Percentiles rank a stretch among this genome's conserved stretches.
These are phyloP conservation scores for Drosophila lacertosa DNA, from an alignment of 1,140 invertebrate genomes.

Conservation along the genomic window DNA sequence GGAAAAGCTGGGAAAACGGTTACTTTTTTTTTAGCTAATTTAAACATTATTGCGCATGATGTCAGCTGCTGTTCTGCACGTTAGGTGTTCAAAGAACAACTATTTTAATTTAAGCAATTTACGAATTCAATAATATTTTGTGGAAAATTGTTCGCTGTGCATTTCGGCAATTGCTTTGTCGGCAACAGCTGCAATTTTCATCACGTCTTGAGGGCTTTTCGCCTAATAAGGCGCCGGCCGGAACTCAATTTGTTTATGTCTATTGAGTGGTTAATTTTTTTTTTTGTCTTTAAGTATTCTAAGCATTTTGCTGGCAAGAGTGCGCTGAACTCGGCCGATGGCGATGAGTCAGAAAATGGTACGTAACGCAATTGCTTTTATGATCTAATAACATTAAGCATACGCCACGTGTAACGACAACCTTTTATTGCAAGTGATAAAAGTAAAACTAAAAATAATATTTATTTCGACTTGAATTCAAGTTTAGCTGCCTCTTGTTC, in stretches of 20 bases:
- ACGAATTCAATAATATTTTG: not conserved
- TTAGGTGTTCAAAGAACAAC: constrained; percentile 30
- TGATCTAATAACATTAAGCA: constrained; percentile 41
- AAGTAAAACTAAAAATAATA: constrained; percentile 6
- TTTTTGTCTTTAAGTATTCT: constrained; percentile 1
- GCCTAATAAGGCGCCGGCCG: constrained; percentile 10
- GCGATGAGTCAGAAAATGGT: constrained; percentile 44
- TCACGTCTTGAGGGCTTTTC: constrained; percentile 13
- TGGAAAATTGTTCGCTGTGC: not conserved
- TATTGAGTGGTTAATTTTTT: constrained; percentile 1
- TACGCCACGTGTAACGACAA: constrained; percentile 53
- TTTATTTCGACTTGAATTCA: constrained; percentile 20
- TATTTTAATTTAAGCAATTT: constrained; percentile 18
- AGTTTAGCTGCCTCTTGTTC: not conserved
- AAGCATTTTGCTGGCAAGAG: constrained; percentile 10
- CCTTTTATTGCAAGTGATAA: constrained; percentile 15
- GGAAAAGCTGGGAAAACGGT: not conserved
- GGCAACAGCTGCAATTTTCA: constrained; percentile 2
- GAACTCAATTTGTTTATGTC: constrained; percentile 30
- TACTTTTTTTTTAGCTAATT: constrained; percentile 9
- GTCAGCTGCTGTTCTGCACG: constrained; percentile 7
- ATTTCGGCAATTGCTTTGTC: constrained; percentile 7
- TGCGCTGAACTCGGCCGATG: constrained; percentile 55
- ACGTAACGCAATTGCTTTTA: constrained; percentile 53
- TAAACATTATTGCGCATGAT: constrained; percentile 4